These are phyloP conservation scores for Psittacula echo DNA, from an alignment of 2,797 vertebrate genomes.

Conservation along the genomic window DNA sequence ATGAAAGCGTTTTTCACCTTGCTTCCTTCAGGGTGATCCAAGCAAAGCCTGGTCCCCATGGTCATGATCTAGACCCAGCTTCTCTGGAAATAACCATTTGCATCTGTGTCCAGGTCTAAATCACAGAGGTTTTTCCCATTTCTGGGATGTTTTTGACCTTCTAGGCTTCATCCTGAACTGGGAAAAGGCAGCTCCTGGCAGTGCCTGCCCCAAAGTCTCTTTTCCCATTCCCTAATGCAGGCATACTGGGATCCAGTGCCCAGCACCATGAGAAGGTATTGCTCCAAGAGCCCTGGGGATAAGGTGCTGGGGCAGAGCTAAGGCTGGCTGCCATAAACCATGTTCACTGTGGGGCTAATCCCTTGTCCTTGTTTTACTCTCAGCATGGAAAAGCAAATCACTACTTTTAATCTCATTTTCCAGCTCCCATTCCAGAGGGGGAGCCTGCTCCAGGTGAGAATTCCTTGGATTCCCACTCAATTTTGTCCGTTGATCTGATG, in stretches of 20 bases:
- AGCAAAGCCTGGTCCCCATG: background rate
- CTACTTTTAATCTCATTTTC: slow-evolving; percentile 67
- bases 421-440: background rate
- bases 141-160: background rate
- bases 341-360: background rate
- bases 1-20: background rate
- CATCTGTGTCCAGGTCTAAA: background rate
- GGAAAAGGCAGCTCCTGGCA: background rate
- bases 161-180: background rate
- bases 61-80: background rate
- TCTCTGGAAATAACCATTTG: background rate
- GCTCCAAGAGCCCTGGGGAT: background rate
- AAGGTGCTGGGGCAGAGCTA: background rate
- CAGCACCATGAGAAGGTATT: rapidly evolving
- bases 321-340: background rate
- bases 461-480: background rate
- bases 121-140: background rate
- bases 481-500: background rate
- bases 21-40: background rate
- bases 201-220: background rate
- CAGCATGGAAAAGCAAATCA: slow-evolving; percentile 63
- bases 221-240: background rate
- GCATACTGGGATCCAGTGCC: rapidly evolving
- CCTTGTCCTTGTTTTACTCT: slow-evolving; percentile 67
- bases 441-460: slow-evolving; percentile 40